Evolutionary conservation across 2,113 vertebrate species (phyloP), one percentile per base, ranked within the genome.

Genomic region (Orcinus orca): DNA sequence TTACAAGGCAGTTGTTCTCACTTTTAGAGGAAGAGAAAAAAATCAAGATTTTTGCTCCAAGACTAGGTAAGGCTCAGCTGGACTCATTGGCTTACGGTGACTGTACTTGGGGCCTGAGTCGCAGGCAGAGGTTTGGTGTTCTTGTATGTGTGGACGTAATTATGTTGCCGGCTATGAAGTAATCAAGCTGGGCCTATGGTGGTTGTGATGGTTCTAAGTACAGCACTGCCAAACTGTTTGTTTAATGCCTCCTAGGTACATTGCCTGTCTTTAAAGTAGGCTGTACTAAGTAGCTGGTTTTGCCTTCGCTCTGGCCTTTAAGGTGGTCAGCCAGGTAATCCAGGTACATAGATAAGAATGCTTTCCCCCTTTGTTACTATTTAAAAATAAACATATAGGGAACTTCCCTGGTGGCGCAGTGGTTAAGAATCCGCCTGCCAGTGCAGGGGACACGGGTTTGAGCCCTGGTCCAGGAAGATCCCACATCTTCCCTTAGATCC

Each of bases 341-440:
- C 33, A 91, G 33, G 58, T 44, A 29, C 58, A 71, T 17, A 95
- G 60, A 73, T 70, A 96, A 53, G 55, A 96, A 84, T 88, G 26
- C 6, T 82, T 90, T 68, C 15, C 38, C 83, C 58, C 25, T 76
- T 41, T 85, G 84, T 71, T 65, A 65, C 74, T 88, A 63, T 90
- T 94, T 67, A 31, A 88, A 94, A 96, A 70, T 88, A n/a, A 87
- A 91, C 20, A 53, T 53, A 53, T 53, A 18, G 53, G 53, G 53
- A 53, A 53, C 53, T 6, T 53, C 53, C 53, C 53, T 53, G 53
- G 53, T 53, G 53, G 1, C 1, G 5, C 53, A 53, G 53, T 53
- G 53, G 53, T 53, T 53, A 53, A 76, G 73, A 76, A 20, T 76
- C 73, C 31, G 4, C 73, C 73, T 76, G 41, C 15, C 73, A 33